Evolutionary conservation across 2,797 vertebrate species (phyloP).

Genomic region (Tapirus indicus): DNA sequence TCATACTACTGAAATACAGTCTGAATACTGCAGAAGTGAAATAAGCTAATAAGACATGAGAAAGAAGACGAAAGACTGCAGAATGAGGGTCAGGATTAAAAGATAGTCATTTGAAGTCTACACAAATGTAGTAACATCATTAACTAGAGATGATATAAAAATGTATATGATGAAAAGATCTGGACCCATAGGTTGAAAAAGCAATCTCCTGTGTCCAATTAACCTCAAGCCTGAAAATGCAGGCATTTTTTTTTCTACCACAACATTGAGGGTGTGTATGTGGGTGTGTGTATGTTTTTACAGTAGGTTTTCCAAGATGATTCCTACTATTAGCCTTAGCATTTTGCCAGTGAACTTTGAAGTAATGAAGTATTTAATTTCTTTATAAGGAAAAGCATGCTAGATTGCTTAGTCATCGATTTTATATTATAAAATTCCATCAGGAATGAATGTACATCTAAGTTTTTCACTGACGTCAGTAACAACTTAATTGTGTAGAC

Average conservation of each 20-base stretch:
- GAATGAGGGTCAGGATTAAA: not conserved
- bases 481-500: not conserved
- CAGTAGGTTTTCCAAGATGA: not conserved
- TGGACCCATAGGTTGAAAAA: not conserved
- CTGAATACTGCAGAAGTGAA: not conserved
- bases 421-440: slow-evolving; percentile 14
- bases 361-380: slow-evolving; percentile 22
- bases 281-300: not conserved
- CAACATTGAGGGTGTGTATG: not conserved
- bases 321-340: not conserved
- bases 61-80: not conserved
- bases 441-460: not conserved
- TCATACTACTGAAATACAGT: not conserved
- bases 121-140: not conserved
- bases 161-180: not conserved
- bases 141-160: not conserved
- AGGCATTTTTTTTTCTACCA: not conserved
- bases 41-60: not conserved
- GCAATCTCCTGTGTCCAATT: not conserved
- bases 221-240: not conserved
- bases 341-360: not conserved
- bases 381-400: not conserved
- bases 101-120: not conserved
- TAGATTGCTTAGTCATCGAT: not conserved
- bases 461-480: not conserved